Evolutionary conservation across 2,888 invertebrate genomes (phyloP).

Genomic region (Galeopsomyia nigrocyanea): DNA sequence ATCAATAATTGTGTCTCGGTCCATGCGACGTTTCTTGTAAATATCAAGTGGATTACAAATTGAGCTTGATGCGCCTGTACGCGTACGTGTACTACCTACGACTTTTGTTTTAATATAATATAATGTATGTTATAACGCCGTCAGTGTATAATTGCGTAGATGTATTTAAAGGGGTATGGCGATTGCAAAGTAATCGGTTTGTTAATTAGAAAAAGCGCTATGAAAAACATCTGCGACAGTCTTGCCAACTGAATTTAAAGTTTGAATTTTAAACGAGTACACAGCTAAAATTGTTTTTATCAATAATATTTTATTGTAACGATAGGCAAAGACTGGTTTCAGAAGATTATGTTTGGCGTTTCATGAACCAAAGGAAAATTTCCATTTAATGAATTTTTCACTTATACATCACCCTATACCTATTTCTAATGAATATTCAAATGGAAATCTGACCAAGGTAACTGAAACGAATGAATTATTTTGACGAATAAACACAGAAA

Average conservation of each 20-base stretch:
- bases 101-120: conserved; percentile 33
- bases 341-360: too few relatives aligned
- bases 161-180: conserved; percentile 39
- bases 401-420: too few relatives aligned
- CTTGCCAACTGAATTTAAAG: conserved; percentile 47
- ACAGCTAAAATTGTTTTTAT: too few relatives aligned
- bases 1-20: conserved; percentile 59
- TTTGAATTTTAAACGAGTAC: too few relatives aligned
- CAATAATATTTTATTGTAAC: too few relatives aligned
- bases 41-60: conserved; percentile 62
- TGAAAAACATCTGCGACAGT: conserved; percentile 52
- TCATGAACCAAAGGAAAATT: too few relatives aligned
- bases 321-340: too few relatives aligned
- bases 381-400: too few relatives aligned
- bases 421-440: too few relatives aligned
- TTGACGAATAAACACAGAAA: too few relatives aligned
- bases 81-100: conserved; percentile 47
- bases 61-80: conserved; percentile 46
- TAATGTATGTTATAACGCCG: conserved; percentile 47
- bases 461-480: too few relatives aligned
- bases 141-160: conserved; percentile 44
- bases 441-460: too few relatives aligned
- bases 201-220: conserved; percentile 54
- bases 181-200: conserved; percentile 46
- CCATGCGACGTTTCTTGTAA: conserved; percentile 57